Base-by-base conservation (phyloP, 2,888 invertebrate genomes). In the Acanthosoma haemorrhoidale region DNA sequence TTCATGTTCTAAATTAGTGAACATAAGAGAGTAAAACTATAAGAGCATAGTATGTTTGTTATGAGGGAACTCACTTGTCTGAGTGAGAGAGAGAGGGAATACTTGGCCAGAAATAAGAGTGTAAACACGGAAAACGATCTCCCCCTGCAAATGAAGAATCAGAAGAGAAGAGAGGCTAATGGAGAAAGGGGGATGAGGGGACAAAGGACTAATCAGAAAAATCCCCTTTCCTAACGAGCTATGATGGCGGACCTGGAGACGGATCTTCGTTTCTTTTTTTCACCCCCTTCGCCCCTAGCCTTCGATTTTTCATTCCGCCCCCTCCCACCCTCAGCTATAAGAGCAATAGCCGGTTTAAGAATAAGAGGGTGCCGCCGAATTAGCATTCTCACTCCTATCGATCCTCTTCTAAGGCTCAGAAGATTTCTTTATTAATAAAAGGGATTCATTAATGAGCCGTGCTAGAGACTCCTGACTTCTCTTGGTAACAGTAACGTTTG, bases 131-230 rank as follows among this genome's bases (percentile, higher is more conserved):
- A 25, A 59, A 3, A 9, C 4, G 32, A 31, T n/a, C 34, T n/a
- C 34, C 29, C n/a, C 6, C 29, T 29, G 32, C 9, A 59, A 29
- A 3, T 32, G 29, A 18, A 59, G 59, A 59, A 34, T 59, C 32
- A 31, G 32, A 32, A 11, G 29, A 31, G 58, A 32, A 32, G 58
- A 32, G n/a, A 8, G n/a, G 51, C 31, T 59, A 16, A 32, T 32
- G 11, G 59, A 31, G 31, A 9, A 36, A 15, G 15, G 32, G 25
- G n/a, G 9, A 4, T 15, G 58, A 4, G n/a, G 34, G 25, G n/a
- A 51, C 51, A 51, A 51, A 51, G 51, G 51, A 51, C 51, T 64
- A 64, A 64, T 64, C 64, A 64, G 64, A 64, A 64, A 64, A 64
- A 64, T 64, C 64, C 21, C n/a, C 0, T 39, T 15, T 16, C 15